A percentile compares a stretch with the other conserved stretches of the same genome.
Evolutionary conservation across 2,113 vertebrate genomes (phyloP).

Genomic region (Gnathonemus echidnorhynchus): DNA sequence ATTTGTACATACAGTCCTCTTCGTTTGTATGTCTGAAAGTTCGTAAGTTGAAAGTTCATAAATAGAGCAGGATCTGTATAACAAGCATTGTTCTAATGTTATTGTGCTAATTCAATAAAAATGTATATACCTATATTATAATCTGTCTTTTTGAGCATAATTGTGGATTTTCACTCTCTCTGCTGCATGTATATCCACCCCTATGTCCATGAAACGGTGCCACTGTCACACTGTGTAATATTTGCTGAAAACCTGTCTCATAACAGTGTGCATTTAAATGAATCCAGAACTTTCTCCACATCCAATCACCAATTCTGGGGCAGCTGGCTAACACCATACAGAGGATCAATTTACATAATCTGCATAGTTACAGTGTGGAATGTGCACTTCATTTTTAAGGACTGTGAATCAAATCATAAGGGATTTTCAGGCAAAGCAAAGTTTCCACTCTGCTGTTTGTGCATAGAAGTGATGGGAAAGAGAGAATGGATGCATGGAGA

Average conservation of each 20-base stretch:
- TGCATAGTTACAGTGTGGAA: not conserved
- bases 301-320: not conserved
- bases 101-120: not conserved
- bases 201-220: not conserved
- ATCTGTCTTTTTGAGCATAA: not conserved
- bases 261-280: not conserved
- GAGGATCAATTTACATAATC: not conserved
- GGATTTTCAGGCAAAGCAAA: not conserved
- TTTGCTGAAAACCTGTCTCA: not conserved
- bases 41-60: too few relatives aligned
- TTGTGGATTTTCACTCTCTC: not conserved
- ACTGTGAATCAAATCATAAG: not conserved
- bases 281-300: not conserved
- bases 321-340: not conserved
- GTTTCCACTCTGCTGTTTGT: not conserved
- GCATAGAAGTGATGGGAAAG: not conserved
- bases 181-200: not conserved
- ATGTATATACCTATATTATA: not conserved
- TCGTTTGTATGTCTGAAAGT: too few relatives aligned
- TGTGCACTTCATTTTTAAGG: not conserved
- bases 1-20: too few relatives aligned
- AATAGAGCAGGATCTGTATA: too few relatives aligned
- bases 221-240: not conserved
- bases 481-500: not conserved
- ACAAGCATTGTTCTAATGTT: not conserved